Percentiles rank a stretch among this genome's conserved stretches.
phyloP scores from a whole-genome alignment of 1,140 invertebrate species.

The Zaprionus kolodkinae region DNA sequence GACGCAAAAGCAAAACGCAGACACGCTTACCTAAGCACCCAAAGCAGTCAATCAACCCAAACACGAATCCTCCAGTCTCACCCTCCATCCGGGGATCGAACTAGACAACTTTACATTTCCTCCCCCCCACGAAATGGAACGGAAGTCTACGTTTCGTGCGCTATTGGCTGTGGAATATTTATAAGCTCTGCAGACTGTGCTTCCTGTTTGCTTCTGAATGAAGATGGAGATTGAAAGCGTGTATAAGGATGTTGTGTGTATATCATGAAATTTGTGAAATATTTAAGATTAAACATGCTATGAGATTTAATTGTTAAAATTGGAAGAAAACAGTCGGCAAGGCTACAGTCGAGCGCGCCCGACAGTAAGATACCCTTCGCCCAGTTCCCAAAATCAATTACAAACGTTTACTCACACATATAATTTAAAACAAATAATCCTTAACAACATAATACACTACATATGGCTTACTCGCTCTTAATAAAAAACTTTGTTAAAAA shows the following conservation, averaged over 20 bases:
- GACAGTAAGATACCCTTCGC: too few species aligned
- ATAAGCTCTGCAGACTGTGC: conserved; percentile 52
- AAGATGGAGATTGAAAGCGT: background rate
- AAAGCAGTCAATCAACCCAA: conserved; percentile 64
- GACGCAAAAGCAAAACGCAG: too few species aligned
- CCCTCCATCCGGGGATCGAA: background rate
- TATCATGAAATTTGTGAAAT: background rate
- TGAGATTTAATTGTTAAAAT: background rate
- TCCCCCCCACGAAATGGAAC: conserved; percentile 34
- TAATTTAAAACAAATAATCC: too few species aligned
- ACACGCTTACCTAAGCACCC: conserved; percentile 20
- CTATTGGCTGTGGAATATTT: conserved; percentile 71
- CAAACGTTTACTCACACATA: too few species aligned
- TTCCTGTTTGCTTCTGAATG: conserved; percentile 53
- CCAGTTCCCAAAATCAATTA: too few species aligned
- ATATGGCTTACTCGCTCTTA: too few species aligned
- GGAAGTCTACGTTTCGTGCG: conserved; percentile 72
- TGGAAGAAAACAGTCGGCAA: background rate
- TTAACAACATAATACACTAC: too few species aligned
- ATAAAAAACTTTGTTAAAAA: too few species aligned
- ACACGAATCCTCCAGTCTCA: background rate
- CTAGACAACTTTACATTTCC: conserved; percentile 53
- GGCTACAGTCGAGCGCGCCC: too few species aligned
- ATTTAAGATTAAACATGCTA: background rate
- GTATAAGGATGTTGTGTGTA: background rate